Evolutionary conservation across 2,113 vertebrate genomes (phyloP), one percentile per base, ranked within the genome.

Genomic region (Andinoacara biseriatus): DNA sequence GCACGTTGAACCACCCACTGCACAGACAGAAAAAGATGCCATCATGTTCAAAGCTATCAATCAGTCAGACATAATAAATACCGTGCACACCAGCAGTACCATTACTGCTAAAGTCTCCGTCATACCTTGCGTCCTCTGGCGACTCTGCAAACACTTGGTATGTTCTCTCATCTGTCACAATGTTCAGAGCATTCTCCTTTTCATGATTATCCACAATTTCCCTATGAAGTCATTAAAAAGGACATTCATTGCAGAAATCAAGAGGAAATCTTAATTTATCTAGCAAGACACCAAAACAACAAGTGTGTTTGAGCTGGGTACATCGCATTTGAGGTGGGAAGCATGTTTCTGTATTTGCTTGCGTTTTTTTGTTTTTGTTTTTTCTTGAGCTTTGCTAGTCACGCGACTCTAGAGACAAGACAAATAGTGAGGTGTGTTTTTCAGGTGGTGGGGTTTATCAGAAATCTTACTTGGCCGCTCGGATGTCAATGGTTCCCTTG

Each of bases 141-240:
- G 97, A 97, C 92, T 98, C 97, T 0, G 97, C 97, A 13, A 97
- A 97, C 81, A 98, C 97, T 81, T 98, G 97, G 90, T 97, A 98
- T 22, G 97, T 96, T 89, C 97, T 95, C 74, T 98, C 97, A 14
- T 97, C 96, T 0, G 97, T 98, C 88, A 98, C 97, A 4, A 98
- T 91, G 93, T 98, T 97, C 90, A 98, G 91, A 57, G 97, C 97
- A 3, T 98, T 98, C 92, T 98, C 97, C 91, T 98, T 98, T 81
- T 98, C 97, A 2, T 97, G 97, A 78, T 98, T 98, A 85, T 98
- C 97, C 80, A 98, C 96, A 22, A 98, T 97, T 89, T 97, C 97
- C 80, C 97, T 98, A 94, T 6, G 33, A 63, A 69, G 13, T 58
- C 11, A 67, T 22, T 22, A 87, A 38, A 43, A 11, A 62, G 24